These are phyloP conservation scores for Drosophila suzukii DNA, from an alignment of 1,140 invertebrate genomes.

Conservation along the genomic window DNA sequence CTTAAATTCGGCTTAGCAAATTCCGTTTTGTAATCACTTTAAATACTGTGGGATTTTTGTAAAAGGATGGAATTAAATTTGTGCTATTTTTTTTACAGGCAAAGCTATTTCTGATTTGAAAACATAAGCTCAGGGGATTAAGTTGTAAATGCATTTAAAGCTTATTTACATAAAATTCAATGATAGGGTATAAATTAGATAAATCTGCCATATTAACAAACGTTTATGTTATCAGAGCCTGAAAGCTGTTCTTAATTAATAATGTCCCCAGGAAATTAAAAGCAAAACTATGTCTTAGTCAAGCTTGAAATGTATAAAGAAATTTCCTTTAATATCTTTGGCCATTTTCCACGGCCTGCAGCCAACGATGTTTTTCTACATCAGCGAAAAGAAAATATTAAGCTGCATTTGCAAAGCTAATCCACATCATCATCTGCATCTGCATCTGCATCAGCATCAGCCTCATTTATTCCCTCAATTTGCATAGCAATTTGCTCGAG, in stretches of 20 bases:
- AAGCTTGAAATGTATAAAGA: not conserved
- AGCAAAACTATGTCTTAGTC: not conserved
- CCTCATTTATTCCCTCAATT: slow-evolving; percentile 48
- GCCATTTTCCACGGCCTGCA: not conserved
- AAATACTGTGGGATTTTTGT: not conserved
- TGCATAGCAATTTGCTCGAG: slow-evolving; percentile 45
- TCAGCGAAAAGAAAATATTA: slow-evolving; percentile 26
- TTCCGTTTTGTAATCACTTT: slow-evolving; percentile 2
- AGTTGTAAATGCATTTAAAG: not conserved
- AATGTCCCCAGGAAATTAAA: not conserved
- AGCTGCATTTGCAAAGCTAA: slow-evolving; percentile 46
- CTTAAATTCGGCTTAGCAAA: slow-evolving; percentile 9
- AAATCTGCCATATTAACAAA: not conserved
- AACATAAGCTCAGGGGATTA: not conserved
- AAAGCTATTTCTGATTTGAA: not conserved
- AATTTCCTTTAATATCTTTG: not conserved
- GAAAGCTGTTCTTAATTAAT: not conserved
- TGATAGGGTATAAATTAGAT: too few species aligned
- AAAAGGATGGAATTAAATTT: not conserved
- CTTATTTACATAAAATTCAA: not conserved
- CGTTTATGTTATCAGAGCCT: not conserved
- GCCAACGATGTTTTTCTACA: slow-evolving; percentile 28
- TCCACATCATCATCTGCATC: slow-evolving; percentile 34
- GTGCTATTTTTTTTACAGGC: not conserved
- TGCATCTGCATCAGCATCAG: slow-evolving; percentile 35